Percentiles rank a stretch among this genome's conserved stretches.
phyloP scores from a whole-genome alignment of 2,113 vertebrate species.

The Motacilla alba region DNA sequence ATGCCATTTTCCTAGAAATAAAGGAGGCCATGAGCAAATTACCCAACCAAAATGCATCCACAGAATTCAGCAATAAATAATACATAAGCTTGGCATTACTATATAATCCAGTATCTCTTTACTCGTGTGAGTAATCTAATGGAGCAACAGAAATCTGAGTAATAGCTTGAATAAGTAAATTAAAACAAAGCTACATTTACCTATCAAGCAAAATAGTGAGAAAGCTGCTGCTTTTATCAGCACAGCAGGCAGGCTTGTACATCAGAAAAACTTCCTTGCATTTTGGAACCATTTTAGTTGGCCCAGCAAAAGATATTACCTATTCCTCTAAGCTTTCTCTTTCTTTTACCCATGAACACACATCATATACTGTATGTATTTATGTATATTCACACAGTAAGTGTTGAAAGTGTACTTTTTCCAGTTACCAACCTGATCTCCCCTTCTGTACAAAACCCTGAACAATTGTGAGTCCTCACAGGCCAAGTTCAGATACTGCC shows the following conservation, averaged over 20 bases:
- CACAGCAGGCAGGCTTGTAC: neutral
- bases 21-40: neutral
- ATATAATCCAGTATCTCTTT: neutral
- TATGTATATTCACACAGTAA: fast-evolving
- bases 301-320: neutral
- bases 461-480: neutral
- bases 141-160: neutral
- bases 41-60: neutral
- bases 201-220: neutral
- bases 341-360: neutral
- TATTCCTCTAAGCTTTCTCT: neutral
- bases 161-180: slow-evolving; percentile 18
- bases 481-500: neutral
- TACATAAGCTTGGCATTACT: neutral
- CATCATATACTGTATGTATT: neutral
- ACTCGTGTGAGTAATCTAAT: slow-evolving; percentile 1
- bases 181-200: slow-evolving; percentile 15
- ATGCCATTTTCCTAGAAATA: slow-evolving; percentile 52
- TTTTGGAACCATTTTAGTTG: neutral
- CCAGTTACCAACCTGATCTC: neutral
- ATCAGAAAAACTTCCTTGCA: neutral
- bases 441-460: neutral
- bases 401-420: neutral
- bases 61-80: slow-evolving; percentile 10
- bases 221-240: neutral